Conservation (phyloP, 2,797 vertebrate species). For the Parambassis ranga region DNA sequence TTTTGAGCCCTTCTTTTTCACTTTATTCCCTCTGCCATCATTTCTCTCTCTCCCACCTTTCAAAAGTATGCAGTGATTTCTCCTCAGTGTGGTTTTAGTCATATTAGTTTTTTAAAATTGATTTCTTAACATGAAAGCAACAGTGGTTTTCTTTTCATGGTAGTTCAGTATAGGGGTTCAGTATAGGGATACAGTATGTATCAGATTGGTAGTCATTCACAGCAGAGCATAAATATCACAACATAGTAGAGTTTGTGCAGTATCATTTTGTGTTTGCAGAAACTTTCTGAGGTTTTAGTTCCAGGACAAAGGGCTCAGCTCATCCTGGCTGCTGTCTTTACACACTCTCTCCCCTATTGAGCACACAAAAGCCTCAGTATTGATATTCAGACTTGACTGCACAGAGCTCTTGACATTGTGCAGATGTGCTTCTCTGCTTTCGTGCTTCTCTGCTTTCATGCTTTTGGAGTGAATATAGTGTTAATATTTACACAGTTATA, state of each 20-base stretch:
- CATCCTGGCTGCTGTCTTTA: neutral
- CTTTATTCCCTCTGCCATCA: too few species aligned
- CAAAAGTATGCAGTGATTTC: neutral
- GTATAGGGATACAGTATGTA: too few species aligned
- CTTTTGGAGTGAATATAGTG: too few species aligned
- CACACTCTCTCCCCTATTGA: neutral
- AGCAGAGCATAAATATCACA: neutral
- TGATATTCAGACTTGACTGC: conserved; percentile 14
- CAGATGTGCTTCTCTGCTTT: neutral
- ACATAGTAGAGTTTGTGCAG: neutral
- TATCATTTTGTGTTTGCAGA: conserved; percentile 22
- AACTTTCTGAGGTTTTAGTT: too few species aligned
- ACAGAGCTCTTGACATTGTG: neutral
- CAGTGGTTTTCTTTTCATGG: neutral
- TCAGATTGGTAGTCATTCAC: neutral
- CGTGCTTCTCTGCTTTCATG: neutral
- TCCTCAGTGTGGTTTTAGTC: neutral
- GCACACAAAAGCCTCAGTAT: conserved; percentile 2
- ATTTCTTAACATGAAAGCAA: conserved; percentile 25
- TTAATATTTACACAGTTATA: neutral
- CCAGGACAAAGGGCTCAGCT: neutral
- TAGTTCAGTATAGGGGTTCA: too few species aligned
- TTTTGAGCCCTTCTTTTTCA: neutral
- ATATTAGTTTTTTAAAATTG: conserved; percentile 33
- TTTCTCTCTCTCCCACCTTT: neutral